Base-by-base conservation (phyloP, 2,113 vertebrate genomes). In the Chaetodon auriga region DNA sequence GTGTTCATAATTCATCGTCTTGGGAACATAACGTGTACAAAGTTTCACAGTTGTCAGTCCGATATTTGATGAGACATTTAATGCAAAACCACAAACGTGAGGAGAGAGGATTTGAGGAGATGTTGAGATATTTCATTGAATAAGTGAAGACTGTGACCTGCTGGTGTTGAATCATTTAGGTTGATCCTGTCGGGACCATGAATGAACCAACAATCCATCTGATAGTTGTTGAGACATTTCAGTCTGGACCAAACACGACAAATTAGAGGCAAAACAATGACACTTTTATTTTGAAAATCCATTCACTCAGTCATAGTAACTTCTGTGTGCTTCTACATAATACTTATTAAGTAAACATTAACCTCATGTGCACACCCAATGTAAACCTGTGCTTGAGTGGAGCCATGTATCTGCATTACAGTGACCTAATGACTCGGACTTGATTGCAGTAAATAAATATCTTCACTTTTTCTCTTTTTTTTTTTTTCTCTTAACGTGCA, bases 241-340 rank as follows among this genome's bases (percentile, higher is more conserved):
- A 66, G 5, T 41, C 18, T 16, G 5, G 14, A 71, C 25, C 7
- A 19, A 58, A 62, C 1, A 45, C 23, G 6, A 62, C 6, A 1
- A 15, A 72, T 36, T 41, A 46, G 15, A 76, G 41, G 65, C 46
- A 78, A 87, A 69, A 74, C 68, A 78, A 45, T 54, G 61, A 53
- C 6, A 66, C 38, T 70, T 92, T 93, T 90, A 90, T 91, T 94
- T 87, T 87, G 51, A 82, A 89, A 93, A 62, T 78, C 35, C 68
- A 63, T 60, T 63, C 21, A 30, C 65, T 75, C 65, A 72, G 54
- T 82, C 68, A 84, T 46, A 70, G 13, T 62, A 48, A 76, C 10
- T 21, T 75, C 8, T 81, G 7, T 77, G 83, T 15, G 14, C 48
- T 35, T 81, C 46, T 61, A 38, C 41, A 51, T 73, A 62, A 82